Percentiles rank a stretch among this genome's conserved stretches.
Evolutionary conservation across 2,888 invertebrate genomes (phyloP).

Genomic region (Limnephilus lunatus): DNA sequence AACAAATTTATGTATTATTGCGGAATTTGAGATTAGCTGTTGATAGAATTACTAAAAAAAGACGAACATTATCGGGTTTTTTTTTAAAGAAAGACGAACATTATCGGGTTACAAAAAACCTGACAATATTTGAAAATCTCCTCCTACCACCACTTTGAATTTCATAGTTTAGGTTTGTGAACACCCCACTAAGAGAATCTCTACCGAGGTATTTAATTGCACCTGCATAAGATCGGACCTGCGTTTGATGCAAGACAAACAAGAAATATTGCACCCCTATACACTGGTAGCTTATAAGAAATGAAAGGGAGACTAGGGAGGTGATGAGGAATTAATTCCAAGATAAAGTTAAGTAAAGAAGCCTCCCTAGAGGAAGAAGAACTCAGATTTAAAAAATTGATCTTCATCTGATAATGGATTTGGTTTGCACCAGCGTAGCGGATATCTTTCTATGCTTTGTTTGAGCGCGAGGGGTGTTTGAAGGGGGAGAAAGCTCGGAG

Average conservation of each 20-base stretch:
- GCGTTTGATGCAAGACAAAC: neutral
- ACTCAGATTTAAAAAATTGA: constrained; percentile 23
- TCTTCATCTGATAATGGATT: constrained; percentile 28
- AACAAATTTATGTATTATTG: no score
- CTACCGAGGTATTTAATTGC: neutral
- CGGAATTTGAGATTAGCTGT: neutral
- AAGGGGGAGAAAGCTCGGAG: neutral
- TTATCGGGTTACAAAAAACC: no score
- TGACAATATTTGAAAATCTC: no score
- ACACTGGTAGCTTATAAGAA: neutral
- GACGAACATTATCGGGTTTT: no score
- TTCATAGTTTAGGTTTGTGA: neutral
- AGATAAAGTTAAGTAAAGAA: constrained; percentile 59
- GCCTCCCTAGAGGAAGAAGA: constrained; percentile 13
- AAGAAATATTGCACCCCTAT: neutral
- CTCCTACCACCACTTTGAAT: no score
- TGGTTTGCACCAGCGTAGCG: neutral
- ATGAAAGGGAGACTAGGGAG: neutral
- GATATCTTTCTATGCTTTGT: neutral
- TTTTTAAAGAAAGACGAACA: no score
- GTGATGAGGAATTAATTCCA: constrained; percentile 58
- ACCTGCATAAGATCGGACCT: neutral
- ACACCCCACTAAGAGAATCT: neutral
- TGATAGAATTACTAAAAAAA: neutral
- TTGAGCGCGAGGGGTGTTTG: neutral